Conservation (phyloP, 1,140 invertebrate species). For the Drosophila pallidifrons region DNA sequence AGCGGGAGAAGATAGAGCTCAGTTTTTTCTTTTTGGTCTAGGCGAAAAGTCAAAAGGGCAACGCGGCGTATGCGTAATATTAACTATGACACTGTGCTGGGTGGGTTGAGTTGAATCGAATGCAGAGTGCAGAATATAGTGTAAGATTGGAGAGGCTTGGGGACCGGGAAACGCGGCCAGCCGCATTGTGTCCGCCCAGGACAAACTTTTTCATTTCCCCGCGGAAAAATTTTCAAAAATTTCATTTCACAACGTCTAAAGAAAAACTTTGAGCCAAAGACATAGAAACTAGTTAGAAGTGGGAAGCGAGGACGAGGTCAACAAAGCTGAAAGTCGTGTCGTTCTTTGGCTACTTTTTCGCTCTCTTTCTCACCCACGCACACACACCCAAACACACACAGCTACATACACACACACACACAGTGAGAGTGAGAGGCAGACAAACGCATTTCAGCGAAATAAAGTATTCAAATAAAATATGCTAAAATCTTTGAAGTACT, state of each 20-base stretch:
- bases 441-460: constrained; percentile 75
- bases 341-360: constrained; percentile 49
- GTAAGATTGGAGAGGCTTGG: constrained; percentile 4
- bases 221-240: constrained; percentile 84
- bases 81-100: constrained; percentile 62
- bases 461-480: constrained; percentile 84
- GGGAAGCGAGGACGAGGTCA: constrained; percentile 37
- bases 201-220: constrained; percentile 82
- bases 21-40: constrained; percentile 27
- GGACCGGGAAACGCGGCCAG: constrained; percentile 35
- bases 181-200: constrained; percentile 78
- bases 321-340: constrained; percentile 80
- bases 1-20: not conserved
- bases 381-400: constrained; percentile 22
- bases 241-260: constrained; percentile 78
- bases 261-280: constrained; percentile 79
- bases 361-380: not conserved
- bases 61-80: constrained; percentile 78
- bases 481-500: constrained; percentile 83
- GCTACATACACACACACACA: constrained; percentile 19
- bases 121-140: constrained; percentile 16
- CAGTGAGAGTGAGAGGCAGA: constrained; percentile 34
- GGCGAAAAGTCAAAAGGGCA: constrained; percentile 78
- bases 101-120: constrained; percentile 9
- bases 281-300: constrained; percentile 79